Percentiles rank a stretch among this genome's conserved stretches.
phyloP scores from a whole-genome alignment of 2,113 vertebrate genomes.

The Erpornis zantholeuca region DNA sequence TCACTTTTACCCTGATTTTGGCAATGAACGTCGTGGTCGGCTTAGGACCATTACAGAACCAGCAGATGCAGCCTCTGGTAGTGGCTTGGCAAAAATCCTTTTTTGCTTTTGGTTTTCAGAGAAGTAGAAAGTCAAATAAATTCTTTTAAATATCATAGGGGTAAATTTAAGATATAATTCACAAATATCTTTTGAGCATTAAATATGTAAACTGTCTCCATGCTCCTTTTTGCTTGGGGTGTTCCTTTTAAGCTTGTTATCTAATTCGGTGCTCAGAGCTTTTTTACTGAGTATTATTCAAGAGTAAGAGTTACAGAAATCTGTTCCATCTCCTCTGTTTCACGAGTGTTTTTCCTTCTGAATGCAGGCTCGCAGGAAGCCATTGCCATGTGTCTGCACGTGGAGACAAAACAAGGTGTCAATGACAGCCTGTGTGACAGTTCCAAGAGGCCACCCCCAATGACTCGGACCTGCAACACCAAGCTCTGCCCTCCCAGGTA shows the following conservation, averaged over 20 bases:
- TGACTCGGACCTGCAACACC: slow-evolving; percentile 79
- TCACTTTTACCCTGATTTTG: background rate
- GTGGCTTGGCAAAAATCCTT: background rate
- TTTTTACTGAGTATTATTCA: background rate
- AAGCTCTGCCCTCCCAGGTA: slow-evolving; percentile 87
- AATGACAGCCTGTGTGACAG: slow-evolving; percentile 77
- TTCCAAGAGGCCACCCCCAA: slow-evolving; percentile 75
- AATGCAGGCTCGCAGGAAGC: slow-evolving; percentile 84
- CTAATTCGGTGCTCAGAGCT: background rate
- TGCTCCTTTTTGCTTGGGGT: background rate
- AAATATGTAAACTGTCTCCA: background rate
- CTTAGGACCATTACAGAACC: background rate
- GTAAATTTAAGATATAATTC: background rate
- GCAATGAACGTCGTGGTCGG: background rate
- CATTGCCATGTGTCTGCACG: slow-evolving; percentile 82
- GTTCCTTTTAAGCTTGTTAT: background rate
- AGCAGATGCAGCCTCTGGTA: background rate
- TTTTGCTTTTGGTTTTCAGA: background rate
- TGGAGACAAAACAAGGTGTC: slow-evolving; percentile 70
- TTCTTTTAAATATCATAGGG: background rate
- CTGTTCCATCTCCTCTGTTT: background rate
- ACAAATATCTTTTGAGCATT: background rate
- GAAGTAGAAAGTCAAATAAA: background rate
- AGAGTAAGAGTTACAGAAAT: background rate
- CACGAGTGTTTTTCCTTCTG: background rate